Evolutionary conservation across 2,113 vertebrate species (phyloP), one percentile per base, ranked within the genome.

Genomic region (Nestor notabilis): DNA sequence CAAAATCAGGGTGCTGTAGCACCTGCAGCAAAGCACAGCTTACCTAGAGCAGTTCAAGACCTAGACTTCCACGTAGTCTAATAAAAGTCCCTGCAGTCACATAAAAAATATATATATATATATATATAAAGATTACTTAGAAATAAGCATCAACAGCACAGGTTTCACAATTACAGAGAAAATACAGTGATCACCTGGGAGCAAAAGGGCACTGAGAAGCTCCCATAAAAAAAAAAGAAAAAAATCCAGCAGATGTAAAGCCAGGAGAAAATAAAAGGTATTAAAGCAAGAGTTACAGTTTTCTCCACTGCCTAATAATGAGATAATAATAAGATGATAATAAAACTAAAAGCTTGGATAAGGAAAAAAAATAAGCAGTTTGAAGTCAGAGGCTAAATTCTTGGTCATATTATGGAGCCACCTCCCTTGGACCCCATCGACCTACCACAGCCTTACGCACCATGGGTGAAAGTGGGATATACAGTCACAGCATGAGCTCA

Each of bases 341-440:
- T 61, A 61, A 84, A 60, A 52, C 1, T 0, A 78, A 60, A 74
- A 87, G 18, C 47, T 79, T 82, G 53, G 25, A 23, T 68, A 79
- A 79, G 63, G 21, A 55, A 75, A 75, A 80, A 52, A 71, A 4
- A 35, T 55, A 60, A 68, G 61, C 25, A 76, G 47, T 9, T 79
- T n/a, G 12, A 94, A 87, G 81, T 64, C 74, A 94, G 79, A 79
- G 61, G 74, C 28, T 65, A 83, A 85, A 69, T 87, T 71, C 29
- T 65, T 47, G 11, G 41, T 7, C 29, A 27, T 11, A 41, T 39
- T 86, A 60, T 0, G 1, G 60, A 92, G 63, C 10, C 49, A 89
- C 49, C 17, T 92, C 41, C 66, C 58, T 80, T 25, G 44, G 71
- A 90, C 14, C 9, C 33, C 6, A 41, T 72, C 69, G 83, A n/a